These are phyloP conservation scores for Galaxea fascicularis DNA, from an alignment of 92 coral and sea anemone genomes.

Conservation along the genomic window DNA sequence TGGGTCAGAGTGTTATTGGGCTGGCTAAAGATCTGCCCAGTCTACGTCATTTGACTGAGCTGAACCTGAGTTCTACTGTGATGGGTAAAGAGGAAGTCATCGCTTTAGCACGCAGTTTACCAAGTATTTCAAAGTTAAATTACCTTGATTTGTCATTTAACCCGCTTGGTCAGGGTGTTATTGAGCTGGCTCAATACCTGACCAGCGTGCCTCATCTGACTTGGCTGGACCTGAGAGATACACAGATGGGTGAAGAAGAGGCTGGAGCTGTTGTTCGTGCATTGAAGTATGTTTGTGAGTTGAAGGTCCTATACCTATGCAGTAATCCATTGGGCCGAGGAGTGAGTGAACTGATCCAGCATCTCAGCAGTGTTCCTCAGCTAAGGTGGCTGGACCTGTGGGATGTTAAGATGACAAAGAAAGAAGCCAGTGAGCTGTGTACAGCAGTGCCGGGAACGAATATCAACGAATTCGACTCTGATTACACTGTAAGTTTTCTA, in stretches of 20 bases:
- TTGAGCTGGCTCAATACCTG: neutral
- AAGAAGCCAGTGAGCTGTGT: neutral
- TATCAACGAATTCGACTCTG: fast-evolving
- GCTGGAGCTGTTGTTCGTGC: neutral
- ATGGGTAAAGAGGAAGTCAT: neutral
- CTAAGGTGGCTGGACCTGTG: fast-evolving
- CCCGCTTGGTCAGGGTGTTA: neutral
- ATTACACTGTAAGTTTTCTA: slow-evolving; percentile 17
- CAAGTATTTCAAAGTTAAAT: neutral
- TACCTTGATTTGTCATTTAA: neutral
- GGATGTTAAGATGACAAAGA: neutral
- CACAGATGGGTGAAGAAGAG: slow-evolving; percentile 12
- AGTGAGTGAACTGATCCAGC: neutral
- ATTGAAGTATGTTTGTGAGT: neutral
- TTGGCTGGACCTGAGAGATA: neutral
- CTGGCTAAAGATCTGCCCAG: neutral
- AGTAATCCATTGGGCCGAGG: slow-evolving; percentile 1
- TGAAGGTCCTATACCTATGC: fast-evolving
- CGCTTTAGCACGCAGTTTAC: neutral
- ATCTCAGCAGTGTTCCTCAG: neutral
- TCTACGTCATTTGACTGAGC: neutral
- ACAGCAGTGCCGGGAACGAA: neutral
- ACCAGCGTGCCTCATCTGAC: neutral
- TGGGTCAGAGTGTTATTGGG: neutral
- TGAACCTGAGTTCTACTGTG: neutral